Percentiles rank a stretch among this genome's conserved stretches.
Conservation (phyloP, 2,113 vertebrate species). For the Silurus glanis region DNA sequence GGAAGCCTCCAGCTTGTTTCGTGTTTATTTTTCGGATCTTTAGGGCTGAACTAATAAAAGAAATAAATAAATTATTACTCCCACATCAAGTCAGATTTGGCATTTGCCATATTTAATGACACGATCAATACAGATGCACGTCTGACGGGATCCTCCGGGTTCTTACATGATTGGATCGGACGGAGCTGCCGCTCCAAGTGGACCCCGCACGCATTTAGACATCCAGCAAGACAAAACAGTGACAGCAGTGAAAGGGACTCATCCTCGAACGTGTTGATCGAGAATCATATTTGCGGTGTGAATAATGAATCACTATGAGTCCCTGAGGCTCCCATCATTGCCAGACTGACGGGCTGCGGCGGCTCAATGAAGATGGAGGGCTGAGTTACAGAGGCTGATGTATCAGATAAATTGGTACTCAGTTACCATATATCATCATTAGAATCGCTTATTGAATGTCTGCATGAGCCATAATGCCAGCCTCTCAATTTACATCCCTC, state of each 20-base stretch:
- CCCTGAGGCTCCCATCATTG: constrained; percentile 54
- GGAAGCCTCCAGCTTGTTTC: constrained; percentile 26
- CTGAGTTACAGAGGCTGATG: constrained; percentile 66
- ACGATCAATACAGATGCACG: constrained; percentile 39
- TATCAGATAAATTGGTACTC: constrained; percentile 66
- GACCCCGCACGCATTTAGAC: constrained; percentile 18
- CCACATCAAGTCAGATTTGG: constrained; percentile 10
- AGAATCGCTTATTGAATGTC: constrained; percentile 67
- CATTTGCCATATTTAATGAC: constrained; percentile 44
- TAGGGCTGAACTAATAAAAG: background rate
- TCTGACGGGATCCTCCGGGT: background rate
- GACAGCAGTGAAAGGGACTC: constrained; percentile 39
- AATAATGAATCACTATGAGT: constrained; percentile 59
- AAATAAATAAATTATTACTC: background rate
- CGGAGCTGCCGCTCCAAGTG: background rate
- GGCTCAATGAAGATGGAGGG: constrained; percentile 69
- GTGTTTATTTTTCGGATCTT: constrained; percentile 6
- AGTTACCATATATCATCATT: constrained; percentile 71
- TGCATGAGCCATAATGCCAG: constrained; percentile 64
- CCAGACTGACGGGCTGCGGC: constrained; percentile 62
- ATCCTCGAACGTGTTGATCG: constrained; percentile 51
- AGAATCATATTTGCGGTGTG: constrained; percentile 63
- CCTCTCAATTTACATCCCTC: constrained; percentile 62
- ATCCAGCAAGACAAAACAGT: constrained; percentile 21
- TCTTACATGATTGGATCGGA: constrained; percentile 15